A percentile compares a stretch with the other conserved stretches of the same genome.
Conservation (phyloP, 1,140 invertebrate species). For the Cataglyphis hispanica region DNA sequence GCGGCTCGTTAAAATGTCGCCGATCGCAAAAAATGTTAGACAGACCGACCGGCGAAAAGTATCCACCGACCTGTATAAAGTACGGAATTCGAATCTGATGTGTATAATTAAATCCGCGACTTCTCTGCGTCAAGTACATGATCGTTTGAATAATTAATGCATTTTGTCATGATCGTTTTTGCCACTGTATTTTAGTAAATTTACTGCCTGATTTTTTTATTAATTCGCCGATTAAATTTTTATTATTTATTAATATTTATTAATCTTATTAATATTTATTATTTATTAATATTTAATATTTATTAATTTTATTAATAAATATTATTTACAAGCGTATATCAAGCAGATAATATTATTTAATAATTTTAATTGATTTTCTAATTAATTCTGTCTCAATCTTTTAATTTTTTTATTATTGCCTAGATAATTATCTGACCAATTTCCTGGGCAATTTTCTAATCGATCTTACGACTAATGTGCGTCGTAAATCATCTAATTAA, state of each 20-base stretch:
- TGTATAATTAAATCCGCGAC: slow-evolving; percentile 25
- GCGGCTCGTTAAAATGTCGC: slow-evolving; percentile 47
- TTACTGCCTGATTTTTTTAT: background rate
- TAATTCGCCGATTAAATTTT: background rate
- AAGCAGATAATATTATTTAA: too few species aligned
- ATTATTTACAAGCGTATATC: too few species aligned
- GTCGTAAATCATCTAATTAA: background rate
- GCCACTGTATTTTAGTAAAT: background rate
- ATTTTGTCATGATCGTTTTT: background rate
- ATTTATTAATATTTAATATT: too few species aligned
- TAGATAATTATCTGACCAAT: slow-evolving; percentile 8
- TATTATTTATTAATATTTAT: background rate
- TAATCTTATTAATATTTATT: background rate
- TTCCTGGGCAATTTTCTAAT: background rate
- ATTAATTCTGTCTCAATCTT: background rate
- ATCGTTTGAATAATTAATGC: slow-evolving; percentile 17
- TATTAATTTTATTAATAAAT: too few species aligned
- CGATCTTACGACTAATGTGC: background rate
- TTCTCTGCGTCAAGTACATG: slow-evolving; percentile 1
- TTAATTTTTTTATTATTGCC: background rate
- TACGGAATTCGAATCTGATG: background rate
- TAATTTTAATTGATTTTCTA: background rate
- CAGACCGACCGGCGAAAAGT: background rate
- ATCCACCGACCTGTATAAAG: background rate
- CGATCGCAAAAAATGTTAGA: slow-evolving; percentile 33